These are phyloP conservation scores for Thamnophis sirtalis DNA, from an alignment of 2,113 vertebrate genomes.

Conservation along the genomic window DNA sequence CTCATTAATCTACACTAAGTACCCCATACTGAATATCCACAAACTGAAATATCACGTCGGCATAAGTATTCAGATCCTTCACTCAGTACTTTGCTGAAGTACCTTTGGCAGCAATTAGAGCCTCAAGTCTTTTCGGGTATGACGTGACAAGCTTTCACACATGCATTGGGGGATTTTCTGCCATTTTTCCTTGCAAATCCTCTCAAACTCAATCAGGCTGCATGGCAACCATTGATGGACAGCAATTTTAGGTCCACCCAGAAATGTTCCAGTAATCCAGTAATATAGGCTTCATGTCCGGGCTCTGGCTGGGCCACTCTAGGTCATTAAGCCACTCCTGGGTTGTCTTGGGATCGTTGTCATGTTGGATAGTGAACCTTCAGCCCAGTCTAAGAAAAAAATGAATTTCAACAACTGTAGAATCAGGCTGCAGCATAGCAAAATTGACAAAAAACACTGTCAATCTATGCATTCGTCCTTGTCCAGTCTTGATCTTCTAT, in stretches of 20 bases:
- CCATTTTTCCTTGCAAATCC: no score
- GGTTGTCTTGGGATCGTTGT: neutral
- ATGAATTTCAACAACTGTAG: no score
- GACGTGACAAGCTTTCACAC: no score
- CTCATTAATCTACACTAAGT: neutral
- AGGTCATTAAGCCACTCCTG: no score
- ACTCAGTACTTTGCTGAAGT: no score
- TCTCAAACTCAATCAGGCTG: neutral
- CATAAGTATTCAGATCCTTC: neutral
- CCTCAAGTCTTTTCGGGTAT: no score
- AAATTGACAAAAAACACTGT: neutral
- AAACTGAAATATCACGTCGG: neutral
- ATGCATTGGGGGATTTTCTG: no score
- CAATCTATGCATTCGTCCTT: neutral
- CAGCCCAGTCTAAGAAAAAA: neutral
- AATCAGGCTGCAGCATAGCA: no score
- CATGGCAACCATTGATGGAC: neutral
- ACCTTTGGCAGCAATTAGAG: no score
- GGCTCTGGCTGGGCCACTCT: neutral
- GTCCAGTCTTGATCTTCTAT: neutral
- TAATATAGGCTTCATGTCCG: neutral
- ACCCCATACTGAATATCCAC: neutral
- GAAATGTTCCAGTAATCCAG: neutral
- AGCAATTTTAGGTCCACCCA: neutral
- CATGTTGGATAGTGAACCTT: neutral